Base-by-base conservation (phyloP, 2,113 vertebrate genomes). In the Macroglossus sobrinus region DNA sequence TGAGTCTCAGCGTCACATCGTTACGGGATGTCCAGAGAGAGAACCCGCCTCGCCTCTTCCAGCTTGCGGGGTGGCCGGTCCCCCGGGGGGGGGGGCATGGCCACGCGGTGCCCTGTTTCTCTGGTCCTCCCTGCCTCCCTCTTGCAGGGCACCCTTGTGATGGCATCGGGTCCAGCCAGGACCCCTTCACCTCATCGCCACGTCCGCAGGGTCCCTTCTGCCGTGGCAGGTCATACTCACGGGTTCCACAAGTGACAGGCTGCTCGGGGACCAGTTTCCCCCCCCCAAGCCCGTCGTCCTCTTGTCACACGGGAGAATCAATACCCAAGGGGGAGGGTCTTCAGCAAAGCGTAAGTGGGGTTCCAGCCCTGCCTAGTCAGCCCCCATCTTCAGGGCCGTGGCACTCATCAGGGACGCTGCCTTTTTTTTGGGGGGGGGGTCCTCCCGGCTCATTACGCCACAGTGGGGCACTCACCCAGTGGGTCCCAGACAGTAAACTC, bases 101-200 rank as follows among this genome's bases (percentile, higher is more conserved):
- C 33, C 33, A 4, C 3, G 13, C 1, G 2, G 2, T 26, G 7
- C 9, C 22, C 3, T 1, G n/a, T n/a, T n/a, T n/a, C n/a, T n/a
- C n/a, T n/a, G n/a, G n/a, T n/a, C n/a, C n/a, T n/a, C n/a, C 24
- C 53, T 3, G 14, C 6, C 7, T 74, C 30, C 18, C 53, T 61
- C 28, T 0, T 2, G n/a, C 11, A 12, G 12, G 9, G 59, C n/a
- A 10, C 7, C 12, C 2, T 1, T 21, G 47, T 16, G 28, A 9
- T 40, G 68, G 16, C 28, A 11, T 24, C 10, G 30, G 28, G 30
- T 3, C 35, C 40, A n/a, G 7, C 40, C 8, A 0, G 9, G 40
- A 22, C 5, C 22, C 22, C 38, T 30, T 30, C 1, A 2, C 14
- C 5, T 30, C 19, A 7, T 71, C 35, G 8, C 7, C 35, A 13